These are phyloP conservation scores for Urosaurus nigricauda DNA, from an alignment of 2,797 vertebrate species.

Conservation along the genomic window DNA sequence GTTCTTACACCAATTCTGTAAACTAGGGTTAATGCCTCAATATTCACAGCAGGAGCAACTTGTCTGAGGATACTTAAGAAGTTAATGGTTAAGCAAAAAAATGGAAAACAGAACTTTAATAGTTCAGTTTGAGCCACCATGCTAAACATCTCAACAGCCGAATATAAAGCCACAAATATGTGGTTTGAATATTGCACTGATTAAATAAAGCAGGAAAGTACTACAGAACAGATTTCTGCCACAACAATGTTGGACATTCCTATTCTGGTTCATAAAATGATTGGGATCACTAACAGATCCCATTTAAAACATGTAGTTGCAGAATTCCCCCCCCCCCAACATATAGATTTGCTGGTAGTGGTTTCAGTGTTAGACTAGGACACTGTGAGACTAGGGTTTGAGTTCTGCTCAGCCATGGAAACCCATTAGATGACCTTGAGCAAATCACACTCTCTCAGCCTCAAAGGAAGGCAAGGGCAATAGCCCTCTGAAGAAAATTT, in stretches of 20 bases:
- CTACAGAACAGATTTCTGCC: background rate
- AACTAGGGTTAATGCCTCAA: background rate
- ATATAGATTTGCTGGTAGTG: background rate
- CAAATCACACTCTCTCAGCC: too few relatives aligned
- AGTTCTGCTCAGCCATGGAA: too few relatives aligned
- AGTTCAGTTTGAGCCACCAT: background rate
- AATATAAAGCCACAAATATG: background rate
- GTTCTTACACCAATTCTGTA: background rate
- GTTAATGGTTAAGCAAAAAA: background rate
- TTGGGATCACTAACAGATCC: background rate
- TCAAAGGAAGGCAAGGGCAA: too few relatives aligned
- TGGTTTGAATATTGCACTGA: background rate
- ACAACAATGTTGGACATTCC: background rate
- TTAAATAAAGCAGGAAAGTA: background rate
- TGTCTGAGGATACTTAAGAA: background rate
- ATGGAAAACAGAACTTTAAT: background rate
- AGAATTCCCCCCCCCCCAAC: background rate
- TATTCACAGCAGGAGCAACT: background rate
- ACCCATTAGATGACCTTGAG: too few relatives aligned
- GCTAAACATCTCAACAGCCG: background rate
- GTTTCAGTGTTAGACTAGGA: too few relatives aligned
- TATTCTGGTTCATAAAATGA: background rate
- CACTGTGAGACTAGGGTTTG: too few relatives aligned
- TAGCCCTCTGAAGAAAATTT: too few relatives aligned
- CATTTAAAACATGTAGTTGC: background rate